Evolutionary conservation across 2,888 invertebrate genomes (phyloP).

Genomic region (Bombylius major): DNA sequence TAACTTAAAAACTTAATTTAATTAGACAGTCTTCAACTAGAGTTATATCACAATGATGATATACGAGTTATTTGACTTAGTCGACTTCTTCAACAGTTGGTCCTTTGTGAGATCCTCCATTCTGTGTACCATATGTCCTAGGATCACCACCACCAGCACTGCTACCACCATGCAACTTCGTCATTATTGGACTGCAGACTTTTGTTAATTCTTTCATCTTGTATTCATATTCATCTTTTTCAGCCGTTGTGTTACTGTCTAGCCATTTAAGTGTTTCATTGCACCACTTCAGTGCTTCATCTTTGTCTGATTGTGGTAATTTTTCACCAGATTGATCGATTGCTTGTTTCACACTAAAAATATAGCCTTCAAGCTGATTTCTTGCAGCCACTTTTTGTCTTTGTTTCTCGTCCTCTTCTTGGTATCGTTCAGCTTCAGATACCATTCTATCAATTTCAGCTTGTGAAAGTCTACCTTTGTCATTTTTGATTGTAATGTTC

Average conservation of each 20-base stretch:
- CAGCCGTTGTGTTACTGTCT: slow-evolving; percentile 59
- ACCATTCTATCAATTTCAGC: slow-evolving; percentile 67
- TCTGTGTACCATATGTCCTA: slow-evolving; percentile 37
- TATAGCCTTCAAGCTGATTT: slow-evolving; percentile 57
- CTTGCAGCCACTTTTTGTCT: slow-evolving; percentile 49
- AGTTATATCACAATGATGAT: too few relatives aligned
- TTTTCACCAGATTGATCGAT: slow-evolving; percentile 48
- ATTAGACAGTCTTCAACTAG: too few relatives aligned
- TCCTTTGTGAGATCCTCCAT: slow-evolving; percentile 41
- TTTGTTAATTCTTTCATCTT: slow-evolving; percentile 22
- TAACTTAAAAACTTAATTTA: too few relatives aligned
- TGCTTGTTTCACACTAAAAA: slow-evolving; percentile 54
- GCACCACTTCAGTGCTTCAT: slow-evolving; percentile 49
- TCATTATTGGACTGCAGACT: slow-evolving; percentile 28
- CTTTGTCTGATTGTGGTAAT: slow-evolving; percentile 51
- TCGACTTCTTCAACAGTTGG: slow-evolving; percentile 19
- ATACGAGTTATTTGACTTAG: slow-evolving; percentile 2
- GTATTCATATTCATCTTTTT: slow-evolving; percentile 56
- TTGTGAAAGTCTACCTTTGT: slow-evolving; percentile 61
- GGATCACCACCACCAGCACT: slow-evolving; percentile 5
- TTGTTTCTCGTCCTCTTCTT: slow-evolving; percentile 55
- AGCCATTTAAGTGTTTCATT: slow-evolving; percentile 54
- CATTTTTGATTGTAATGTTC: slow-evolving; percentile 67
- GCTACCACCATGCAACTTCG: slow-evolving; percentile 15
- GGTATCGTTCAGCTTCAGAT: slow-evolving; percentile 53